Evolutionary conservation across 2,797 vertebrate genomes (phyloP).

Genomic region (Gambusia yucatana): DNA sequence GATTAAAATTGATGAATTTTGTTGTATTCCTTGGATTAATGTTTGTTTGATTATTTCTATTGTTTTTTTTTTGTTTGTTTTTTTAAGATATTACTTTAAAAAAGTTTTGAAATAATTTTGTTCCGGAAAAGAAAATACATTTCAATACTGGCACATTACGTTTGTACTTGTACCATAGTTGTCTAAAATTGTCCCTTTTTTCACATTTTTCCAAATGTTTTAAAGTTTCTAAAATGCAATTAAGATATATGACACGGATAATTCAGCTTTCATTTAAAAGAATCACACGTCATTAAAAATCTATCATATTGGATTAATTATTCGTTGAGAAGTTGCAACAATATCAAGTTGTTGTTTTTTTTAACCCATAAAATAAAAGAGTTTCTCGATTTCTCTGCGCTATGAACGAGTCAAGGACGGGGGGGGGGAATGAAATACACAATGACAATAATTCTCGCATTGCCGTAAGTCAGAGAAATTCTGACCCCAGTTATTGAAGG

Average conservation of each 20-base stretch:
- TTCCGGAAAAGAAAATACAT: constrained; percentile 66
- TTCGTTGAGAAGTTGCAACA: constrained; percentile 26
- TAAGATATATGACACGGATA: background rate
- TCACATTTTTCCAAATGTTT: background rate
- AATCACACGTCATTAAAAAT: constrained; percentile 30
- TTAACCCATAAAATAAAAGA: background rate
- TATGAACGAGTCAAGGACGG: constrained; percentile 9
- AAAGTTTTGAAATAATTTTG: constrained; percentile 45
- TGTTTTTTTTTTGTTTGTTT: no score
- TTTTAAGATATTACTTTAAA: constrained; percentile 42
- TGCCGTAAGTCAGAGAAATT: constrained; percentile 45
- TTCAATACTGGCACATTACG: constrained; percentile 51
- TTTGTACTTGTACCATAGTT: constrained; percentile 32
- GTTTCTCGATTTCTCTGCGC: constrained; percentile 6
- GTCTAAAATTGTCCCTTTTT: background rate
- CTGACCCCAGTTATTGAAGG: constrained; percentile 40
- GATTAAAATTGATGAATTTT: constrained; percentile 43
- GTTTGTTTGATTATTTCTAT: constrained; percentile 31
- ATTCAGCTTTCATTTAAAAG: constrained; percentile 16
- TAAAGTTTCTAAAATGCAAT: background rate
- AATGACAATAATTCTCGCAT: constrained; percentile 9
- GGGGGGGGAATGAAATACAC: constrained; percentile 20
- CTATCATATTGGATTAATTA: constrained; percentile 45
- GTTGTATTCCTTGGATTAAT: constrained; percentile 47
- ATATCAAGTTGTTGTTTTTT: background rate